A percentile compares a stretch with the other conserved stretches of the same genome.
Evolutionary conservation across 2,888 invertebrate species (phyloP).

Genomic region (Cosmorhoe ocellata): DNA sequence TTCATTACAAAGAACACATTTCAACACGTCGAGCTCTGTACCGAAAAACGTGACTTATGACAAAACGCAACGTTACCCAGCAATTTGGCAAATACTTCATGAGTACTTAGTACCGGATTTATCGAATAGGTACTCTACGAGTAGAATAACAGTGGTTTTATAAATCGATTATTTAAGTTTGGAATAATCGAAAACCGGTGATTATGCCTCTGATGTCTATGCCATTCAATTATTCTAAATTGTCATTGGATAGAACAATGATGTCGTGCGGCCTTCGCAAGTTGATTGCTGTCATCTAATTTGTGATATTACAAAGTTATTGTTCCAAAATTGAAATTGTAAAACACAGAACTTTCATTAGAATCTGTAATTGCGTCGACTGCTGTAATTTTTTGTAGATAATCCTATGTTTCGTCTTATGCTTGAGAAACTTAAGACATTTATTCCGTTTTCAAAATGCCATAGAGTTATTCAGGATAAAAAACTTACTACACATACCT

Average conservation of each 20-base stretch:
- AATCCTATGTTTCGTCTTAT: no score
- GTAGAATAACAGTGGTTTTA: constrained; percentile 36
- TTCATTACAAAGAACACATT: constrained; percentile 42
- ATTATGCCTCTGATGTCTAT: constrained; percentile 56
- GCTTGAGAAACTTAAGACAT: no score
- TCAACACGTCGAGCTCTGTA: constrained; percentile 48
- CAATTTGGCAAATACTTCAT: constrained; percentile 27
- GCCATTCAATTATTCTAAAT: constrained; percentile 69
- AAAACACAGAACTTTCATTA: not conserved
- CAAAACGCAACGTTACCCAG: constrained; percentile 45
- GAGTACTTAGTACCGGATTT: constrained; percentile 49
- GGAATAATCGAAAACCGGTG: constrained; percentile 65
- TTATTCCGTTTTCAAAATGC: no score
- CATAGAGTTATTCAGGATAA: no score
- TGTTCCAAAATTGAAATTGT: constrained; percentile 17
- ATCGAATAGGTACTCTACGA: constrained; percentile 41
- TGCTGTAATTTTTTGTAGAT: no score
- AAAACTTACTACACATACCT: no score
- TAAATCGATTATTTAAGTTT: constrained; percentile 61
- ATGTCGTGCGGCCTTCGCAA: constrained; percentile 48
- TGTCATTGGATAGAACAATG: constrained; percentile 57
- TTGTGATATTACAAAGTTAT: constrained; percentile 15
- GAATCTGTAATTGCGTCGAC: no score
- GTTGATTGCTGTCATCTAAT: constrained; percentile 25
- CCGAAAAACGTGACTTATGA: constrained; percentile 63